Evolutionary conservation across 2,113 vertebrate genomes (phyloP).

Genomic region (Halcyon malimbica): DNA sequence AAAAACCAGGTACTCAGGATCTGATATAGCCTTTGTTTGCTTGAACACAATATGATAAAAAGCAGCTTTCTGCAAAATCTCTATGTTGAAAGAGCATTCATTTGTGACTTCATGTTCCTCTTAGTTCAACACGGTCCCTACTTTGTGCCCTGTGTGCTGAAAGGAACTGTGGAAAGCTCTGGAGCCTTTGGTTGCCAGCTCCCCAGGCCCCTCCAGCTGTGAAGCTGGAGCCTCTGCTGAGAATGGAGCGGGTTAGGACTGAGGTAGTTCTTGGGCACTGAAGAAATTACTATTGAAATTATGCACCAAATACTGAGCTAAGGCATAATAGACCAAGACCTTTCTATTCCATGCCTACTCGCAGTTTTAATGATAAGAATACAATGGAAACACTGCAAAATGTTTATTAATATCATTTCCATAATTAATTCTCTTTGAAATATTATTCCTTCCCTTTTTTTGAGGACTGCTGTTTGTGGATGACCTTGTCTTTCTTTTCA

Average conservation of each 20-base stretch:
- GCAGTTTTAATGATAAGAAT: neutral
- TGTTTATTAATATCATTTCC: neutral
- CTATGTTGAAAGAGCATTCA: neutral
- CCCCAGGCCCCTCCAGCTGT: neutral
- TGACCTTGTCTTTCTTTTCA: constrained; percentile 12
- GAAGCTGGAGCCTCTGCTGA: neutral
- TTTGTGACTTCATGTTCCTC: neutral
- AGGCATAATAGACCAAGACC: neutral
- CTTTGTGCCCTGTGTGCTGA: neutral
- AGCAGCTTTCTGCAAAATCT: neutral
- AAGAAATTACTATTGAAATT: neutral
- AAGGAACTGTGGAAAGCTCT: neutral
- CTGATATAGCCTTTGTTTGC: neutral
- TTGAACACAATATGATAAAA: neutral
- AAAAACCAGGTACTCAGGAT: neutral
- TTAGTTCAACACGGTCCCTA: neutral
- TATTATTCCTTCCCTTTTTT: neutral
- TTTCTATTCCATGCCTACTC: neutral
- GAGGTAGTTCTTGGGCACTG: neutral
- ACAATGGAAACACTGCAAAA: neutral
- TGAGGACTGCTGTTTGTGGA: neutral
- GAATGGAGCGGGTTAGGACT: neutral
- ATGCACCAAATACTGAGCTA: neutral
- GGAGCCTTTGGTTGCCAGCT: neutral
- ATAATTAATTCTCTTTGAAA: neutral